Percentiles rank a stretch among this genome's conserved stretches.
phyloP scores from a whole-genome alignment of 2,888 invertebrate genomes.

The Campopleginae sp. region DNA sequence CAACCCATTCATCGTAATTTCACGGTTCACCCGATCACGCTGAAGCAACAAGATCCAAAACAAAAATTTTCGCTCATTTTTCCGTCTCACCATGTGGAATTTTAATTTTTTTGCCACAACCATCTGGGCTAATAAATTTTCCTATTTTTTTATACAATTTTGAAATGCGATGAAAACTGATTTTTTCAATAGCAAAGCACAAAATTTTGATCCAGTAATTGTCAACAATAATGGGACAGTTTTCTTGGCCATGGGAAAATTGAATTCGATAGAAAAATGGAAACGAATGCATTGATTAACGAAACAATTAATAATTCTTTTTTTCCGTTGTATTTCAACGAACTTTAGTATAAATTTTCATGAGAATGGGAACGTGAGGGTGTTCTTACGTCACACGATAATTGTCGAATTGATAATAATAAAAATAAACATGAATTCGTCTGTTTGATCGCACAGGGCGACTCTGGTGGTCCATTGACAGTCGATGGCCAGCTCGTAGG shows the following conservation, averaged over 20 bases:
- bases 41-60: too few species aligned
- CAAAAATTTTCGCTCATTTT: neutral
- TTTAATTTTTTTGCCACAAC: neutral
- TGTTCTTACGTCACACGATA: neutral
- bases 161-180: neutral
- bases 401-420: neutral
- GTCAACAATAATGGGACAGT: too few species aligned
- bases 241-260: too few species aligned
- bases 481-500: constrained; percentile 76
- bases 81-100: too few species aligned
- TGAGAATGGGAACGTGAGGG: neutral
- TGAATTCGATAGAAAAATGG: neutral
- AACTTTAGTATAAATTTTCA: neutral
- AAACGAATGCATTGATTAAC: neutral
- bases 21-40: too few species aligned
- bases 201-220: too few species aligned
- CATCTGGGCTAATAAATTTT: neutral
- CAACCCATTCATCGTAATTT: neutral
- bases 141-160: neutral
- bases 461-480: constrained; percentile 79
- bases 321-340: neutral
- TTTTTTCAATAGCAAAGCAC: too few species aligned
- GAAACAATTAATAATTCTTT: neutral
- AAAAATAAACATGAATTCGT: neutral
- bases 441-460: constrained; percentile 71